Percentiles rank a stretch among this genome's conserved stretches.
These are phyloP conservation scores for Montipora foliosa DNA, from an alignment of 64 coral and sea anemone genomes.

Conservation along the genomic window DNA sequence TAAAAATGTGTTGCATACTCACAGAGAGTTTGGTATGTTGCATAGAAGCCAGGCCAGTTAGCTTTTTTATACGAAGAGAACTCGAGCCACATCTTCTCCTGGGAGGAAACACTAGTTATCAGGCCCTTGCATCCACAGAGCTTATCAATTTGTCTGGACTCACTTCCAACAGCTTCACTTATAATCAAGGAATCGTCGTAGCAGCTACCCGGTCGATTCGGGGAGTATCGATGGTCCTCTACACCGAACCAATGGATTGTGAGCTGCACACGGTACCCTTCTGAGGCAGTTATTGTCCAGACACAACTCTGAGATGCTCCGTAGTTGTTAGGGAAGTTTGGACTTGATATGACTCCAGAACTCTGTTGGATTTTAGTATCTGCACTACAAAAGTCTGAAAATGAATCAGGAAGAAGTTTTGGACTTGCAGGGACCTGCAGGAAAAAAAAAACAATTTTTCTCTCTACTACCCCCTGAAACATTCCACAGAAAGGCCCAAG, in stretches of 20 bases:
- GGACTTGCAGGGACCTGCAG: background rate
- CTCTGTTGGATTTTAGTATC: background rate
- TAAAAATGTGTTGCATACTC: background rate
- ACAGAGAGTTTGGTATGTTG: slow-evolving; percentile 18
- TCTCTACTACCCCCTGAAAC: too few species aligned
- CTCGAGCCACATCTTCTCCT: background rate
- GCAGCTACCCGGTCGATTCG: background rate
- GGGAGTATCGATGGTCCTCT: slow-evolving; percentile 14
- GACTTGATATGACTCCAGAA: slow-evolving; percentile 3
- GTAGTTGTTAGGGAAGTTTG: slow-evolving; percentile 42
- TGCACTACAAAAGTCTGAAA: background rate
- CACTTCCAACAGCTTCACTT: background rate
- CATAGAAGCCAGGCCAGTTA: slow-evolving; percentile 48
- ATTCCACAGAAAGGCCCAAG: too few species aligned
- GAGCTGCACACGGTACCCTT: slow-evolving; percentile 22
- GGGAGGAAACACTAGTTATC: background rate
- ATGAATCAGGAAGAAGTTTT: background rate
- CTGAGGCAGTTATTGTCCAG: background rate
- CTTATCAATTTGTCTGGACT: background rate
- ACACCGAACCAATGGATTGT: slow-evolving; percentile 12
- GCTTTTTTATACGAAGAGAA: background rate
- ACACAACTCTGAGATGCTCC: background rate
- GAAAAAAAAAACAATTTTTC: too few species aligned
- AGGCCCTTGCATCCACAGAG: background rate
- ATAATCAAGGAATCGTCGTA: background rate